phyloP scores from a whole-genome alignment of 2,888 invertebrate genomes.

The Apamea monoglypha region DNA sequence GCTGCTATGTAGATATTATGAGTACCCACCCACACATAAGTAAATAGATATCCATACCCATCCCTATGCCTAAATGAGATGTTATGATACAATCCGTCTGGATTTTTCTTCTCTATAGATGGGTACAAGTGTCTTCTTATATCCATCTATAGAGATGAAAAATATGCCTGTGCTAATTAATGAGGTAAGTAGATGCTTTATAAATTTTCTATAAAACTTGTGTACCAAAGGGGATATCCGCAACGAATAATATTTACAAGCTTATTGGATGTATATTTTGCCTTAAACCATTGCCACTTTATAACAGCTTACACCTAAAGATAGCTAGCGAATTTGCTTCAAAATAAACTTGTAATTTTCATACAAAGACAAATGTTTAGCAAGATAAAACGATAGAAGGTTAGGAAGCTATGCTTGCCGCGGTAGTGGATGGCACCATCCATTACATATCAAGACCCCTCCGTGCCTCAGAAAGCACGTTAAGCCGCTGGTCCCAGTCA shows the following conservation, averaged over 20 bases:
- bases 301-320: neutral
- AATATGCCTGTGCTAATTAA: neutral
- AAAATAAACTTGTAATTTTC: neutral
- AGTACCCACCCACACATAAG: neutral
- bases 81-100: too few species aligned
- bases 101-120: too few species aligned
- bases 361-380: too few species aligned
- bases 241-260: neutral
- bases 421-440: too few species aligned
- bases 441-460: too few species aligned
- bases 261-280: neutral
- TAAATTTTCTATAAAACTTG: neutral
- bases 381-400: too few species aligned
- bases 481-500: too few species aligned
- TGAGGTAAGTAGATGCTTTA: neutral
- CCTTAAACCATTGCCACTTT: too few species aligned
- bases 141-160: constrained; percentile 18
- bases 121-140: too few species aligned
- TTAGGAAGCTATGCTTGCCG: too few species aligned
- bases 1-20: neutral
- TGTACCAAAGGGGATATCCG: neutral
- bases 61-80: neutral
- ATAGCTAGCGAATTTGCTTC: neutral
- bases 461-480: too few species aligned
- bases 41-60: neutral